Evolutionary conservation across 2,113 vertebrate genomes (phyloP).

Genomic region (Urocynchramus pylzowi): DNA sequence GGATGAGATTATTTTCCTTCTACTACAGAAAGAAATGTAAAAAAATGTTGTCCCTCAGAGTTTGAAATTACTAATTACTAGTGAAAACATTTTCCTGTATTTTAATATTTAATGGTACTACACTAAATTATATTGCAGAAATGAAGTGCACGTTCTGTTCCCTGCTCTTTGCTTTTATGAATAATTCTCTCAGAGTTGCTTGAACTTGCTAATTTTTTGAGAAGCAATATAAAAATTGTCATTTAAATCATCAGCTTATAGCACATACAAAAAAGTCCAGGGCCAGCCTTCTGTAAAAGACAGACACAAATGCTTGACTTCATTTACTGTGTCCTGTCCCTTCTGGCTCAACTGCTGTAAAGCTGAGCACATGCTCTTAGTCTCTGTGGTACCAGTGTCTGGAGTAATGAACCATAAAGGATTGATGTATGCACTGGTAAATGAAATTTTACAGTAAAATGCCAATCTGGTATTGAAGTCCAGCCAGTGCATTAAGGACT

Average conservation of each 20-base stretch:
- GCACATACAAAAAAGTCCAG: neutral
- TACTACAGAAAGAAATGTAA: neutral
- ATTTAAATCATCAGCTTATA: neutral
- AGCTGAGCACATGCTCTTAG: neutral
- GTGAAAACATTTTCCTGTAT: slow-evolving; percentile 40
- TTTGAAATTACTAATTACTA: slow-evolving; percentile 21
- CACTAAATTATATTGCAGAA: slow-evolving; percentile 22
- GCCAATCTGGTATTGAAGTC: neutral
- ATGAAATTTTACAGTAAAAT: neutral
- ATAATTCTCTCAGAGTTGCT: slow-evolving; percentile 14
- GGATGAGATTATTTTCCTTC: neutral
- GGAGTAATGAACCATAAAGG: neutral
- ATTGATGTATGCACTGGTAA: neutral
- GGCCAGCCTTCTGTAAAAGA: neutral
- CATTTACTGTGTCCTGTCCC: neutral
- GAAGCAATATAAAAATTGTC: neutral
- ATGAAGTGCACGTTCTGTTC: neutral
- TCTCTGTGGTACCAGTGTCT: neutral
- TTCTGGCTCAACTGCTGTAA: neutral
- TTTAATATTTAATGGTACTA: slow-evolving; percentile 49
- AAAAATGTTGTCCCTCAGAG: neutral
- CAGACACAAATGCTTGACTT: neutral
- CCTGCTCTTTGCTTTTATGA: neutral
- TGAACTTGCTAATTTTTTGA: neutral
- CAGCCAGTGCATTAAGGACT: neutral